Evolutionary conservation across 1,140 invertebrate genomes (phyloP).

Genomic region (Cyclina sinensis): DNA sequence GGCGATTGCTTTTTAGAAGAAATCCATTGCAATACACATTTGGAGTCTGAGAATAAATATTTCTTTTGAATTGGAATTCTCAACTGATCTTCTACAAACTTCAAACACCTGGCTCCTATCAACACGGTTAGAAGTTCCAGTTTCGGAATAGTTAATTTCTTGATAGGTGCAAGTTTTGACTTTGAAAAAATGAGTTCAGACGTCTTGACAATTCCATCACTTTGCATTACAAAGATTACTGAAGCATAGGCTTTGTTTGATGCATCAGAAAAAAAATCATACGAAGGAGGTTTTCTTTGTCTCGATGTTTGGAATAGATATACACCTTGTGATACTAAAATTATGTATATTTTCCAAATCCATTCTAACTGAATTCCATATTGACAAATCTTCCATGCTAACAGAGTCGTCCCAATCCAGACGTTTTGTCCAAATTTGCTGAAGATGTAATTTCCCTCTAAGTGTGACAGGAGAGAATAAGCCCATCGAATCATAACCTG

Average conservation of each 20-base stretch:
- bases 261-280: slow-evolving; percentile 26
- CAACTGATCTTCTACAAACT: too few relatives aligned
- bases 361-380: background rate
- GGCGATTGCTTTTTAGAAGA: too few relatives aligned
- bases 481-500: background rate
- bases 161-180: too few relatives aligned
- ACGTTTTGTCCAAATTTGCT: background rate
- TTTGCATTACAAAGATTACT: background rate
- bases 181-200: too few relatives aligned
- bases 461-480: slow-evolving; percentile 12
- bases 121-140: too few relatives aligned
- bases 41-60: too few relatives aligned
- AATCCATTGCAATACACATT: too few relatives aligned
- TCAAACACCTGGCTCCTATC: too few relatives aligned
- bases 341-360: background rate
- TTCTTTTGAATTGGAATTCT: too few relatives aligned
- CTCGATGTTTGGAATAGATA: too few relatives aligned
- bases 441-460: background rate
- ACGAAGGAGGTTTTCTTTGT: background rate
- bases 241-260: background rate
- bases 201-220: too few relatives aligned
- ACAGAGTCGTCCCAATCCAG: slow-evolving; percentile 26
- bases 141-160: too few relatives aligned
- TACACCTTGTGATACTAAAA: background rate
- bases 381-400: background rate